These are phyloP conservation scores for Napeogenes inachia DNA, from an alignment of 2,888 invertebrate genomes.

Conservation along the genomic window DNA sequence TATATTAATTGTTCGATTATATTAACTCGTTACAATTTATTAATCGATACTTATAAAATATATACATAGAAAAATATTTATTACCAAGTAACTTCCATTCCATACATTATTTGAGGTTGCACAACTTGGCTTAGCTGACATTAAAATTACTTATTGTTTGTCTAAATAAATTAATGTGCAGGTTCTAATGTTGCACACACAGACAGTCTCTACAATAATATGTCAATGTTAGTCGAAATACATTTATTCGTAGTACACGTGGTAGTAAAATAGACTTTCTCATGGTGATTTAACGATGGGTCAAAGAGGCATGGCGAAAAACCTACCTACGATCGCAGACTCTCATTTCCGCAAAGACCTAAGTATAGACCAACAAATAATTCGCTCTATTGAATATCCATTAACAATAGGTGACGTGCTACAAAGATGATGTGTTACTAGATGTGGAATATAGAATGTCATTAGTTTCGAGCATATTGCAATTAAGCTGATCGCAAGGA, in stretches of 20 bases:
- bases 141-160: no score
- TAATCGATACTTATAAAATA: no score
- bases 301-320: slow-evolving; percentile 43
- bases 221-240: slow-evolving; percentile 6
- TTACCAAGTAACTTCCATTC: no score
- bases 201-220: neutral
- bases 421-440: slow-evolving; percentile 29
- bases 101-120: neutral
- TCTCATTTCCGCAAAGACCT: slow-evolving; percentile 44
- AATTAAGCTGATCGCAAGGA: no score
- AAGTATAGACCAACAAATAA: slow-evolving; percentile 37
- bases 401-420: slow-evolving; percentile 38
- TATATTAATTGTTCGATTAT: no score
- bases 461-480: no score
- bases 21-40: no score
- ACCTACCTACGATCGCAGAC: slow-evolving; percentile 45
- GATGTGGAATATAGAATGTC: slow-evolving; percentile 17
- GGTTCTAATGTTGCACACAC: neutral
- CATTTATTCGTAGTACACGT: neutral
- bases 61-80: no score
- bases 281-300: slow-evolving; percentile 38
- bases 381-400: slow-evolving; percentile 45
- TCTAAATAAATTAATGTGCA: neutral
- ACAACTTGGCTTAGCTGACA: neutral
- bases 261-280: slow-evolving; percentile 25